Evolutionary conservation across 2,888 invertebrate species (phyloP).

Genomic region (Chrysomela aeneicollis): DNA sequence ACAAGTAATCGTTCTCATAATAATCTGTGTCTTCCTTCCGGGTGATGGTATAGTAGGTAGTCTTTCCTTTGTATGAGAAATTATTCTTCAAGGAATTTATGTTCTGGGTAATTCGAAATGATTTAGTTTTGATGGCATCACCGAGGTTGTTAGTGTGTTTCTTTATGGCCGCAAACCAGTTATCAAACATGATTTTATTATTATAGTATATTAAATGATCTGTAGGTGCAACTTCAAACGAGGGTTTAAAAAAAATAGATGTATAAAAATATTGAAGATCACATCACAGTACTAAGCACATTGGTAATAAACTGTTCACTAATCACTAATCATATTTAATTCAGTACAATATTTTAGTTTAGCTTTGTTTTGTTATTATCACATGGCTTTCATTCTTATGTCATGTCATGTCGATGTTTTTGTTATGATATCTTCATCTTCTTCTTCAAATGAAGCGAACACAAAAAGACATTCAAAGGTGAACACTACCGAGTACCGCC

Average conservation of each 20-base stretch:
- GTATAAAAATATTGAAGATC: no score
- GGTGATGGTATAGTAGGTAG: constrained; percentile 54
- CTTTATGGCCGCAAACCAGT: constrained; percentile 60
- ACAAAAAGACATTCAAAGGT: no score
- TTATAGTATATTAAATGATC: background rate
- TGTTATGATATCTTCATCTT: no score
- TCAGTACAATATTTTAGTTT: background rate
- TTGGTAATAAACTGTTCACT: constrained; percentile 3
- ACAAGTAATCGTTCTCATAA: constrained; percentile 62
- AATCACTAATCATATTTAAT: constrained; percentile 1
- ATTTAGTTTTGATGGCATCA: constrained; percentile 58
- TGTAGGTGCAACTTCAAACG: background rate
- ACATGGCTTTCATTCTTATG: no score
- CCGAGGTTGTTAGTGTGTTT: constrained; percentile 60
- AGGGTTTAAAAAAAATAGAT: no score
- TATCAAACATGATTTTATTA: constrained; percentile 60
- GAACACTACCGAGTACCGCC: no score
- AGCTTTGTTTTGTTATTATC: no score
- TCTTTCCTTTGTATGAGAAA: constrained; percentile 56
- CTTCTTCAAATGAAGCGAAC: no score
- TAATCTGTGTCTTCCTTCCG: constrained; percentile 55
- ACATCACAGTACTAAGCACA: constrained; percentile 20
- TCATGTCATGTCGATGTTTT: no score
- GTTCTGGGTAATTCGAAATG: constrained; percentile 55
- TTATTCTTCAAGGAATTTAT: constrained; percentile 55